Conservation (phyloP, 92 coral and sea anemone species). For the Ricordea florida region DNA sequence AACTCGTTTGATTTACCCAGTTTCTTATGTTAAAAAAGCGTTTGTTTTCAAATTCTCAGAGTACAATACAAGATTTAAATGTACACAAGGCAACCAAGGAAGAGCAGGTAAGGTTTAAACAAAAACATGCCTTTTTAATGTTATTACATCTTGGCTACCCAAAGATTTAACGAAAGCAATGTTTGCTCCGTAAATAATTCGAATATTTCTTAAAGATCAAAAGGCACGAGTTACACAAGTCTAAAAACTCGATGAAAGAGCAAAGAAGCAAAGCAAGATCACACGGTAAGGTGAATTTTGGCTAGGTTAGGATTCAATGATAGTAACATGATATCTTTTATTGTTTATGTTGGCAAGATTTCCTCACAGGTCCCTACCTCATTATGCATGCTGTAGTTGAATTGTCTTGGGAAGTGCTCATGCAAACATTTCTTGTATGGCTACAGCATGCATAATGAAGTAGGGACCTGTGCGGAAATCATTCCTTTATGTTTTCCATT, state of each 20-base stretch:
- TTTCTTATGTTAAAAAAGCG: neutral
- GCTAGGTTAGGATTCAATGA: neutral
- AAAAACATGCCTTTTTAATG: no score
- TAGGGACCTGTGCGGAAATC: no score
- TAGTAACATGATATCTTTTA: neutral
- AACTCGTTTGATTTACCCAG: neutral
- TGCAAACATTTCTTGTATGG: no score
- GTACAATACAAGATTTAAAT: slow-evolving; percentile 70
- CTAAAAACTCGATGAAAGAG: slow-evolving; percentile 60
- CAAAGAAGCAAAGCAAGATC: slow-evolving; percentile 26
- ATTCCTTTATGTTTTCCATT: neutral
- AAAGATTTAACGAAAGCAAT: no score
- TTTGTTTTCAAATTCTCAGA: slow-evolving; percentile 33
- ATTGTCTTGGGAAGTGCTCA: no score
- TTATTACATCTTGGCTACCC: no score
- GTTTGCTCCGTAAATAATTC: no score
- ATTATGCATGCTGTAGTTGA: no score
- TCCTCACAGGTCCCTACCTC: no score
- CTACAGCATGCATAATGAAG: no score
- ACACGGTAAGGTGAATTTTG: no score
- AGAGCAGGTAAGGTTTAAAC: slow-evolving; percentile 85
- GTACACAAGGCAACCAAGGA: slow-evolving; percentile 88
- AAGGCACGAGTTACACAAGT: slow-evolving; percentile 86
- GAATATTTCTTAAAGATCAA: slow-evolving; percentile 55
- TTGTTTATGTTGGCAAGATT: no score